Evolutionary conservation across 2,113 vertebrate species (phyloP).

Genomic region (Copsychus sechellarum): DNA sequence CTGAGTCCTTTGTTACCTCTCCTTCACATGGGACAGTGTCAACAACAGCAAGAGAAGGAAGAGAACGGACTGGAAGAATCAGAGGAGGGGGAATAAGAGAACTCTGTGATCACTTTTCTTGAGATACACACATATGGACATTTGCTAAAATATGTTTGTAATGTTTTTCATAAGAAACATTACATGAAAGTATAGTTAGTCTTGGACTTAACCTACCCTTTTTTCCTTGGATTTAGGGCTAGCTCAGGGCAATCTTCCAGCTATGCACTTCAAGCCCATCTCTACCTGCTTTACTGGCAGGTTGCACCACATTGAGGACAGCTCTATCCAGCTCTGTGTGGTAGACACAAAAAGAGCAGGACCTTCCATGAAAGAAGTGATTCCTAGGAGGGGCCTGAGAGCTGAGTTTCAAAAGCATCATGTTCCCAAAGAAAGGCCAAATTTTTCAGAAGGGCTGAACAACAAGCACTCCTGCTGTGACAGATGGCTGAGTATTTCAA

Average conservation of each 20-base stretch:
- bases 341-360: not conserved
- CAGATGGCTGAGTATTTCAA: constrained; percentile 60
- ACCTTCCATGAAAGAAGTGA: not conserved
- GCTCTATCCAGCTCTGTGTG: not conserved
- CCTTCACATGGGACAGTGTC: not conserved
- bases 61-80: not conserved
- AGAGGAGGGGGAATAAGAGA: not conserved
- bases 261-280: not conserved
- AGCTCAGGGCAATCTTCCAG: not conserved
- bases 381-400: not conserved
- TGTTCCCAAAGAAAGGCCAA: constrained; percentile 26
- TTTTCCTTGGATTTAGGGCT: not conserved
- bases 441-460: constrained; percentile 40
- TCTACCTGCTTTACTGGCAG: not conserved
- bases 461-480: constrained; percentile 52
- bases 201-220: not conserved
- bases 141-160: not conserved
- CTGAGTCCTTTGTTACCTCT: not conserved
- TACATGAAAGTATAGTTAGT: not conserved
- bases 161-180: not conserved
- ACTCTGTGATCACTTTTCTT: not conserved
- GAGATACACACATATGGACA: not conserved
- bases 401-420: not conserved
- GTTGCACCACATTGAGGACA: not conserved
- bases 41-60: not conserved